Evolutionary conservation across 1,140 invertebrate genomes (phyloP).

Genomic region (Leptinotarsa defecta): DNA sequence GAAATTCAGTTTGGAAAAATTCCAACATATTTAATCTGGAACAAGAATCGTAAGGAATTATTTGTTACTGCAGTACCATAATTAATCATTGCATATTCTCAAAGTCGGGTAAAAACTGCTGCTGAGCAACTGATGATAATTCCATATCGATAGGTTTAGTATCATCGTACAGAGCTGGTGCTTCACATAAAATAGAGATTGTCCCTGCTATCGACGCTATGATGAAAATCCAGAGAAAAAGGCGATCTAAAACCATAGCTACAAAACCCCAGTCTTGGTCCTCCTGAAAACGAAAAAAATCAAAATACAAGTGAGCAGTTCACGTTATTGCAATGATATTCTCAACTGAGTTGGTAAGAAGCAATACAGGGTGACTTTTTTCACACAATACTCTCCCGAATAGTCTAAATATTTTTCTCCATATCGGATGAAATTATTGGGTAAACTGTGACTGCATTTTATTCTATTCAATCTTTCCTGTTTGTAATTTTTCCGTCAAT

Average conservation of each 20-base stretch:
- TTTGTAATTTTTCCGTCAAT: too few relatives aligned
- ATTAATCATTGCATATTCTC: slow-evolving; percentile 36
- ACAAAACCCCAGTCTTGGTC: slow-evolving; percentile 99
- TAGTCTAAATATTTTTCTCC: too few relatives aligned
- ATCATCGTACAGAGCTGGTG: slow-evolving; percentile 87
- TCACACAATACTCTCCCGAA: too few relatives aligned
- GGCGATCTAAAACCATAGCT: slow-evolving; percentile 96
- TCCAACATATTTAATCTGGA: too few relatives aligned
- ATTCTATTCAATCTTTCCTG: too few relatives aligned
- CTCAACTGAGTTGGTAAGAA: not conserved
- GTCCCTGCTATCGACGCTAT: slow-evolving; percentile 90
- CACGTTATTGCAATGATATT: not conserved
- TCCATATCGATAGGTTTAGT: slow-evolving; percentile 88
- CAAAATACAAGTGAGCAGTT: slow-evolving; percentile 9
- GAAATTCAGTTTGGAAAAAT: too few relatives aligned
- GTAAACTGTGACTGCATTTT: too few relatives aligned
- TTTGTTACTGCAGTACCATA: too few relatives aligned
- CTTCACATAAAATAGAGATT: slow-evolving; percentile 84
- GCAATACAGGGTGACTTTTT: too few relatives aligned
- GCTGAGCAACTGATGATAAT: slow-evolving; percentile 80
- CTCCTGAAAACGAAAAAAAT: slow-evolving; percentile 66
- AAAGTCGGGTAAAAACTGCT: slow-evolving; percentile 68
- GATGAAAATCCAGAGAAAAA: slow-evolving; percentile 96
- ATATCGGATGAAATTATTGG: too few relatives aligned
- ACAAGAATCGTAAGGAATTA: too few relatives aligned